These are phyloP conservation scores for Sander lucioperca DNA, from an alignment of 2,113 vertebrate genomes.

Conservation along the genomic window DNA sequence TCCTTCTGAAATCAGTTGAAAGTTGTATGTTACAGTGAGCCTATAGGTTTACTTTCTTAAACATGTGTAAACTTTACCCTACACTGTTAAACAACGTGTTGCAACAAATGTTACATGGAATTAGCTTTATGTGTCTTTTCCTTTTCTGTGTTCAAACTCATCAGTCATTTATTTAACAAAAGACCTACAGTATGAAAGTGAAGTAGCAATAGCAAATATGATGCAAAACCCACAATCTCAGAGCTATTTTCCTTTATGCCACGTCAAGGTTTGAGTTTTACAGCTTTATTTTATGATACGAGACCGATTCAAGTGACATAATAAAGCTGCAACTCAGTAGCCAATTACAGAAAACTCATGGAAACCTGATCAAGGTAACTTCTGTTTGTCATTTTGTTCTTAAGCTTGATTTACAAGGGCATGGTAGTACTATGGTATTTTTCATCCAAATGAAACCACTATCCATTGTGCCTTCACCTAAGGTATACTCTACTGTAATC, in stretches of 20 bases:
- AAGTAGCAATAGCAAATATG: not conserved
- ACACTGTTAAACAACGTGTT: not conserved
- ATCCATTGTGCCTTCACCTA: constrained; percentile 11
- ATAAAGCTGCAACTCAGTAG: constrained; percentile 26
- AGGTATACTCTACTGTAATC: constrained; percentile 9
- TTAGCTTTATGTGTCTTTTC: constrained; percentile 25
- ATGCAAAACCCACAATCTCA: not conserved
- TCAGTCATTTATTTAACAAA: constrained; percentile 2
- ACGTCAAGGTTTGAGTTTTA: constrained; percentile 24
- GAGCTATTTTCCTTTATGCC: constrained; percentile 24
- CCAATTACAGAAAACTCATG: constrained; percentile 20
- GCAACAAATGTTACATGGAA: not conserved
- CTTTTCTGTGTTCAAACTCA: not conserved
- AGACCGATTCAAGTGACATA: constrained; percentile 14
- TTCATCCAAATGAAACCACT: constrained; percentile 24
- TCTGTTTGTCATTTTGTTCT: constrained; percentile 26
- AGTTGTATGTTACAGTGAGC: not conserved
- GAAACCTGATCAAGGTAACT: constrained; percentile 38
- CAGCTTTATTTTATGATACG: not conserved
- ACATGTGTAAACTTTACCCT: not conserved
- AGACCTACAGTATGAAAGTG: not conserved
- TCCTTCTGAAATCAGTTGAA: constrained; percentile 15
- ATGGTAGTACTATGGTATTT: constrained; percentile 11
- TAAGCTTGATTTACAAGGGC: constrained; percentile 3
- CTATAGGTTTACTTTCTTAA: not conserved